phyloP scores from a whole-genome alignment of 2,113 vertebrate genomes.

The Anhinga rufa region DNA sequence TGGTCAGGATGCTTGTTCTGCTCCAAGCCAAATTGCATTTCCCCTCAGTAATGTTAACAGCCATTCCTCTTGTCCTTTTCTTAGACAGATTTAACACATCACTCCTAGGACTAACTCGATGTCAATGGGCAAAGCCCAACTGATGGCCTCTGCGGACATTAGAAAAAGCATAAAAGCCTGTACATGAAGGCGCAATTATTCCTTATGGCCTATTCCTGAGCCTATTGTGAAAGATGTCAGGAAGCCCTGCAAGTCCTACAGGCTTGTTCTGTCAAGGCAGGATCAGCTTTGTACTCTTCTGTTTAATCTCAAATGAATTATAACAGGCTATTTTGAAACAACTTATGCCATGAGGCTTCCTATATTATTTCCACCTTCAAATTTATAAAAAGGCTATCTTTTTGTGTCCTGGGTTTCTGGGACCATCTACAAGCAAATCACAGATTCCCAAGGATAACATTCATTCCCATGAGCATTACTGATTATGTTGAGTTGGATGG shows the following conservation, averaged over 20 bases:
- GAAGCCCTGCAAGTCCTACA: not conserved
- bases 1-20: not conserved
- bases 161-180: not conserved
- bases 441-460: not conserved
- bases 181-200: not conserved
- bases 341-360: not conserved
- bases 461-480: not conserved
- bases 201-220: not conserved
- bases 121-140: not conserved
- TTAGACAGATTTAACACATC: slow-evolving; percentile 1
- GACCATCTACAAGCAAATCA: not conserved
- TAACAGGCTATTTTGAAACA: not conserved
- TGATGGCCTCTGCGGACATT: not conserved
- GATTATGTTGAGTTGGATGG: not conserved
- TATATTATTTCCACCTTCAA: not conserved
- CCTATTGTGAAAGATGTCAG: not conserved
- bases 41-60: not conserved
- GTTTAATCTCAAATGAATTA: not conserved
- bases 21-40: slow-evolving; percentile 26
- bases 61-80: not conserved
- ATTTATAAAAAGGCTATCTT: not conserved
- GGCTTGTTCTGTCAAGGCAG: not conserved
- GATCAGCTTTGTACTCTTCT: not conserved
- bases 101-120: not conserved
- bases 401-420: not conserved